These are phyloP conservation scores for Sorex maritimensis DNA, from an alignment of 2,797 vertebrate species.

Conservation along the genomic window DNA sequence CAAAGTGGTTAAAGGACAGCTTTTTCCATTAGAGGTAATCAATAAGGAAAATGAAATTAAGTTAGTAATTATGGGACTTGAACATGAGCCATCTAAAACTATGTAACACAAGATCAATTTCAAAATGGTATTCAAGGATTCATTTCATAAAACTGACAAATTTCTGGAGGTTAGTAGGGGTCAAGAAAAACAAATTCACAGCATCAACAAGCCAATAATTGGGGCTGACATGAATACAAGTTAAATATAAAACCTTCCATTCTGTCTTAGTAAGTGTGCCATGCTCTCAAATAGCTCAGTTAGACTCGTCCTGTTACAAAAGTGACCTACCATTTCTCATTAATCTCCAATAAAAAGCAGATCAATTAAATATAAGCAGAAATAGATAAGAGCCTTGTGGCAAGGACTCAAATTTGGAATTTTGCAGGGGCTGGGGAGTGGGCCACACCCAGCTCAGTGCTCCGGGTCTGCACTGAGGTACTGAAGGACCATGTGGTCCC, in stretches of 20 bases:
- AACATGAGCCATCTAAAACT: constrained; percentile 83
- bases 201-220: constrained; percentile 81
- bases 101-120: constrained; percentile 86
- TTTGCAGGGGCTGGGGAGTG: not conserved
- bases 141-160: constrained; percentile 84
- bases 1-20: constrained; percentile 84
- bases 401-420: constrained; percentile 34
- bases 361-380: constrained; percentile 7
- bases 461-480: no score
- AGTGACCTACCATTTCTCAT: constrained; percentile 58
- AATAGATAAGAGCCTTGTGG: constrained; percentile 41
- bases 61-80: constrained; percentile 87
- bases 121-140: constrained; percentile 82
- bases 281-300: constrained; percentile 50
- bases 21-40: constrained; percentile 86
- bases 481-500: no score
- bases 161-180: constrained; percentile 85
- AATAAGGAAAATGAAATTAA: constrained; percentile 87
- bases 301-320: constrained; percentile 50
- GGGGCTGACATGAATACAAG: constrained; percentile 75
- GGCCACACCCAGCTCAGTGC: no score
- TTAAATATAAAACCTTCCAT: constrained; percentile 72
- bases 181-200: constrained; percentile 86
- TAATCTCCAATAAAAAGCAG: constrained; percentile 57
- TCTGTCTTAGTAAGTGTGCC: constrained; percentile 43